A percentile compares a stretch with the other conserved stretches of the same genome.
Evolutionary conservation across 2,888 invertebrate species (phyloP).

Genomic region (Crepidodera aurea): DNA sequence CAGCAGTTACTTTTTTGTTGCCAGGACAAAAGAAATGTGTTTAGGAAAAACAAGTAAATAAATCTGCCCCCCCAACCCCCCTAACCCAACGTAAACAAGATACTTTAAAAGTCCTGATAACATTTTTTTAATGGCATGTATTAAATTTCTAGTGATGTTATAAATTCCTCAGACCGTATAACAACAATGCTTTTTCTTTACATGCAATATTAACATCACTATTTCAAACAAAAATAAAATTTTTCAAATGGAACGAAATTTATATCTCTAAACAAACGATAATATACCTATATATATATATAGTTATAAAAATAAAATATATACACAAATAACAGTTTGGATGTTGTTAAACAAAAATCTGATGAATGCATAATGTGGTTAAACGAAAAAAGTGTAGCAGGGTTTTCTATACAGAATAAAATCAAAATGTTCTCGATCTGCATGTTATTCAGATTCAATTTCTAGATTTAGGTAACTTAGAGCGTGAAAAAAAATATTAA

Average conservation of each 20-base stretch:
- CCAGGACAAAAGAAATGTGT: too few relatives aligned
- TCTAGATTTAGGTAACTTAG: not conserved
- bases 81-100: too few relatives aligned
- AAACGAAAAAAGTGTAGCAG: slow-evolving; percentile 7
- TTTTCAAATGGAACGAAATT: slow-evolving; percentile 18
- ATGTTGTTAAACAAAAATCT: slow-evolving; percentile 5
- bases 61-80: too few relatives aligned
- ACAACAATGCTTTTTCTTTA: slow-evolving; percentile 29
- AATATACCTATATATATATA: slow-evolving; percentile 19
- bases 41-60: too few relatives aligned
- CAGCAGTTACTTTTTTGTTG: too few relatives aligned
- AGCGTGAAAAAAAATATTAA: slow-evolving; percentile 15
- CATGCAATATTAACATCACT: slow-evolving; percentile 27
- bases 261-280: slow-evolving; percentile 18
- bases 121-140: not conserved
- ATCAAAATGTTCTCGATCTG: slow-evolving; percentile 5
- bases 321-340: slow-evolving; percentile 23
- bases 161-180: not conserved
- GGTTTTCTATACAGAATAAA: slow-evolving; percentile 20
- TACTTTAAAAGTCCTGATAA: too few relatives aligned
- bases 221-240: slow-evolving; percentile 15
- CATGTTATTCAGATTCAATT: not conserved
- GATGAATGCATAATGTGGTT: slow-evolving; percentile 4
- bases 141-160: not conserved
- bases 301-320: slow-evolving; percentile 29